Conservation (phyloP, 2,113 vertebrate species). For the Phyllostomus discolor region DNA sequence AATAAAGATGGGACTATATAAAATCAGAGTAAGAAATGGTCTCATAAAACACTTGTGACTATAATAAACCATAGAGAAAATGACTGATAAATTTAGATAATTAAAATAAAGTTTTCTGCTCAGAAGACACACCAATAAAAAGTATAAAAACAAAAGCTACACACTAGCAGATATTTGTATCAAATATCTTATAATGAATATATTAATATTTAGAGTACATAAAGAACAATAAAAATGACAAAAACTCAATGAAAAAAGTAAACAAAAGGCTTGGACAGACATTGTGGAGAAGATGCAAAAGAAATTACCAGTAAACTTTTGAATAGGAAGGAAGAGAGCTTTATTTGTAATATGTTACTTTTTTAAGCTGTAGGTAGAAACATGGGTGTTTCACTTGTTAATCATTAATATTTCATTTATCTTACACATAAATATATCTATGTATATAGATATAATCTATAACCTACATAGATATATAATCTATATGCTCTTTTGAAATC, state of each 20-base stretch:
- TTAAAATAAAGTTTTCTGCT: neutral
- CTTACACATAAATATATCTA: neutral
- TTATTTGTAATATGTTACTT: neutral
- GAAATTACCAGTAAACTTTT: neutral
- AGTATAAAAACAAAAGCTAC: neutral
- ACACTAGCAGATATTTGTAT: neutral
- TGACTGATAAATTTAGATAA: neutral
- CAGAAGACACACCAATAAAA: neutral
- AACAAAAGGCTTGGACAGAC: neutral
- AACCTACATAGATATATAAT: too few species aligned
- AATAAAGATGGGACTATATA: neutral
- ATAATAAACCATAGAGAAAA: neutral
- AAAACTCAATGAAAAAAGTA: neutral
- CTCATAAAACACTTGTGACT: neutral
- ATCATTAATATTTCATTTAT: neutral
- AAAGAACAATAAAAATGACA: neutral
- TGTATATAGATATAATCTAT: neutral
- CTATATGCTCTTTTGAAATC: neutral
- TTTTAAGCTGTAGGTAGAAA: neutral
- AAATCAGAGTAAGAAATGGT: neutral
- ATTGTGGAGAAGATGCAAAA: neutral
- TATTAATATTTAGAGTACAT: neutral
- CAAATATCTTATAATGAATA: neutral
- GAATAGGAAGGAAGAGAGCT: neutral
- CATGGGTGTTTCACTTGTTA: neutral